These are phyloP conservation scores for Psittacula echo DNA, from an alignment of 2,797 vertebrate genomes.

Conservation along the genomic window DNA sequence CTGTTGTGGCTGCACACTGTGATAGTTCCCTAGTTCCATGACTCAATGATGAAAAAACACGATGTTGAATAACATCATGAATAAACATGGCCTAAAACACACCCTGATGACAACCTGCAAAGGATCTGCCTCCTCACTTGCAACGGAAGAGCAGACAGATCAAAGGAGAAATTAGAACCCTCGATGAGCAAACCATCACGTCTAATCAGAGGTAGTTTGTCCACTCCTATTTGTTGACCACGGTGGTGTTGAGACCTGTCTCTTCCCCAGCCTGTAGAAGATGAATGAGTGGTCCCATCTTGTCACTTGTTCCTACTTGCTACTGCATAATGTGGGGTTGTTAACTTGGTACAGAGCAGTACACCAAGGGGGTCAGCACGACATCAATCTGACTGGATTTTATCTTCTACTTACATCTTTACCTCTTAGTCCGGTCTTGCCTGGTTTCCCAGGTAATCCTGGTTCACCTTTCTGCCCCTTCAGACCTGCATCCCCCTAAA, in stretches of 20 bases:
- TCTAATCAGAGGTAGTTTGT: neutral
- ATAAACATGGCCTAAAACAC: neutral
- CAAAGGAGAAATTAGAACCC: neutral
- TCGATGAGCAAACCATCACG: neutral
- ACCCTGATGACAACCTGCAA: neutral
- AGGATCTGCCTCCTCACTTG: neutral
- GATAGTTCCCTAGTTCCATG: rapidly evolving
- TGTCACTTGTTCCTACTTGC: neutral
- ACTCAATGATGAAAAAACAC: rapidly evolving
- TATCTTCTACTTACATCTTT: slow-evolving; percentile 92
- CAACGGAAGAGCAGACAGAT: neutral
- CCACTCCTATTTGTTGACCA: neutral
- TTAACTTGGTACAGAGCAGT: neutral
- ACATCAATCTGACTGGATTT: neutral
- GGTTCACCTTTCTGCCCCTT: slow-evolving; percentile 83
- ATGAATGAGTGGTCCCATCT: neutral
- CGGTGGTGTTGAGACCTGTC: neutral
- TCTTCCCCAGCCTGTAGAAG: neutral
- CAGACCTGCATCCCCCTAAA: slow-evolving; percentile 82
- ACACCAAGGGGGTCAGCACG: neutral
- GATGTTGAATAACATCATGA: neutral
- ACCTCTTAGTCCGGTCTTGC: slow-evolving; percentile 90
- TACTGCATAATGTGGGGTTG: neutral
- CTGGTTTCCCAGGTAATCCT: slow-evolving; percentile 81
- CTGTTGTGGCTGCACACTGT: neutral